These are phyloP conservation scores for Lophochroa leadbeateri DNA, from an alignment of 2,113 vertebrate species.

Conservation along the genomic window DNA sequence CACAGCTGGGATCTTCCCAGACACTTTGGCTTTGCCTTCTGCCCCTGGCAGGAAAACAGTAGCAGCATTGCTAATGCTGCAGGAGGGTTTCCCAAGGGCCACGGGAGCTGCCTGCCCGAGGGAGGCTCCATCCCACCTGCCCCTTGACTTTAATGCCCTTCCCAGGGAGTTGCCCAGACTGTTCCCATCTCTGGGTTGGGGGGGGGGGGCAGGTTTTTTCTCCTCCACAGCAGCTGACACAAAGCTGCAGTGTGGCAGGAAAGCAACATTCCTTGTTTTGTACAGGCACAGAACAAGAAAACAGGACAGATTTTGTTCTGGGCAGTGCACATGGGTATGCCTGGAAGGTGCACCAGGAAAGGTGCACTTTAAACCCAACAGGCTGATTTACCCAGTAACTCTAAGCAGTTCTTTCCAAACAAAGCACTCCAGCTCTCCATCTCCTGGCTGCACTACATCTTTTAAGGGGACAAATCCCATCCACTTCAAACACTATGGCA, in stretches of 20 bases:
- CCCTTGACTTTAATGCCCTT: neutral
- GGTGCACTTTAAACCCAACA: neutral
- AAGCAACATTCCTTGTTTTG: neutral
- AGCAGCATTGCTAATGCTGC: neutral
- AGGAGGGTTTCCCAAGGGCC: neutral
- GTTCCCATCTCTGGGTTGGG: neutral
- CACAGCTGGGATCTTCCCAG: neutral
- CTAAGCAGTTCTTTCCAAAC: neutral
- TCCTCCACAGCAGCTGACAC: neutral
- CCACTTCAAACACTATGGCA: neutral
- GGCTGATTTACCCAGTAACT: neutral
- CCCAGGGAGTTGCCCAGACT: neutral
- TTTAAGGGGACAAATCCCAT: neutral
- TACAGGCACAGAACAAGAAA: neutral
- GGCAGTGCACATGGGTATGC: accelerated
- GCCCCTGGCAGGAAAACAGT: neutral
- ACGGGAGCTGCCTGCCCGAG: neutral
- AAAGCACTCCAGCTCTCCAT: neutral
- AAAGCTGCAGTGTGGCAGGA: neutral
- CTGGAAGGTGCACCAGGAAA: neutral
- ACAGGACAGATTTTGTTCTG: neutral
- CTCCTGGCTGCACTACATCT: neutral
- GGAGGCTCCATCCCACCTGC: neutral
- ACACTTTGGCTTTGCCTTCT: neutral
- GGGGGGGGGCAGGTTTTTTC: neutral